phyloP scores from a whole-genome alignment of 1,140 invertebrate species.

The Papilio aristodemus region DNA sequence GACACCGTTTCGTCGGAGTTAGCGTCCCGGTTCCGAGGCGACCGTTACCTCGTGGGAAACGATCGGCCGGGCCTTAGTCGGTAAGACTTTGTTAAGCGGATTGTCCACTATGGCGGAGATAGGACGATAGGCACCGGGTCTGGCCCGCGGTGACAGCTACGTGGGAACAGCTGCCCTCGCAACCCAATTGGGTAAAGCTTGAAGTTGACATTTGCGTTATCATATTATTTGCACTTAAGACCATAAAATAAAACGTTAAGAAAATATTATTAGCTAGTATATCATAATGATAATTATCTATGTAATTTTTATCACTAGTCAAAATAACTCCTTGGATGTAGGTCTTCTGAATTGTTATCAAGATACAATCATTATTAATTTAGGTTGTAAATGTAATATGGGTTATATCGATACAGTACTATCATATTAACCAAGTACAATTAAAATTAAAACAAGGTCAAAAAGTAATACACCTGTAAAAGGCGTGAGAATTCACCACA shows the following conservation, averaged over 20 bases:
- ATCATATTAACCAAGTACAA: too few relatives aligned
- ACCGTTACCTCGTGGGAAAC: slow-evolving; percentile 80
- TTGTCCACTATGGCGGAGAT: slow-evolving; percentile 76
- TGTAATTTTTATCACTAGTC: too few relatives aligned
- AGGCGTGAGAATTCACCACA: slow-evolving; percentile 36
- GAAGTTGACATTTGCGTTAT: slow-evolving; percentile 23
- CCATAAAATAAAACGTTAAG: slow-evolving; percentile 10
- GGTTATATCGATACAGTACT: too few relatives aligned
- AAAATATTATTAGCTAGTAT: too few relatives aligned
- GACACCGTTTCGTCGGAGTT: slow-evolving; percentile 50
- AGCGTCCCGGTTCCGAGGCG: slow-evolving; percentile 61
- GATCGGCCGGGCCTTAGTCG: slow-evolving; percentile 61
- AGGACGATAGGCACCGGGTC: slow-evolving; percentile 66
- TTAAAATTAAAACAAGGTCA: slow-evolving; percentile 16
- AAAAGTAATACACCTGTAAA: background rate
- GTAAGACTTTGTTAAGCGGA: slow-evolving; percentile 77
- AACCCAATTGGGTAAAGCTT: slow-evolving; percentile 45
- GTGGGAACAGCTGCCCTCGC: slow-evolving; percentile 62
- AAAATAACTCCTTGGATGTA: too few relatives aligned
- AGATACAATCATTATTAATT: too few relatives aligned
- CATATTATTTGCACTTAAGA: slow-evolving; percentile 17
- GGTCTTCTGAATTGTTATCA: too few relatives aligned
- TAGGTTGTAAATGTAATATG: too few relatives aligned
- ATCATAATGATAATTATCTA: too few relatives aligned
- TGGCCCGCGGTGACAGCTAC: slow-evolving; percentile 70